Evolutionary conservation across 2,797 vertebrate genomes (phyloP).

Genomic region (Arrhamphus sclerolepis): DNA sequence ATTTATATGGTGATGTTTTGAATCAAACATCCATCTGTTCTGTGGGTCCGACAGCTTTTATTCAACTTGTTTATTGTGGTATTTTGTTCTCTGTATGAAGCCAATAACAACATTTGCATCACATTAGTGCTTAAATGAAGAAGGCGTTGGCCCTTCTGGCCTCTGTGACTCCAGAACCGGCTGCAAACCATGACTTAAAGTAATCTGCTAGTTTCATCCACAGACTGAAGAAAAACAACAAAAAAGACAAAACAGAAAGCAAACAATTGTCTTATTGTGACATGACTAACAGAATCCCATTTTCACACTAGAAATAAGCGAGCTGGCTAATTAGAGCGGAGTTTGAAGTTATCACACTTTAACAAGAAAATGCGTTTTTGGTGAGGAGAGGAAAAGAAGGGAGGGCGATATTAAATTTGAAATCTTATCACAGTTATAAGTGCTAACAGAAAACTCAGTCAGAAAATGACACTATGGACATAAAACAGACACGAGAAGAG

Average conservation of each 20-base stretch:
- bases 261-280: slow-evolving; percentile 10
- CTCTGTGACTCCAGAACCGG: background rate
- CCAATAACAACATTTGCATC: background rate
- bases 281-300: slow-evolving; percentile 26
- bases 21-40: slow-evolving; percentile 23
- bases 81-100: background rate
- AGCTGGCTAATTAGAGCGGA: slow-evolving; percentile 28
- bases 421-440: slow-evolving; percentile 17
- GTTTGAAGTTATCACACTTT: slow-evolving; percentile 19
- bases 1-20: background rate
- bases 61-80: slow-evolving; percentile 1
- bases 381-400: no score
- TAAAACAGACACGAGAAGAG: slow-evolving; percentile 27
- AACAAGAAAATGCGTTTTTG: slow-evolving; percentile 18
- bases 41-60: background rate
- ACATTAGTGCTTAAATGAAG: slow-evolving; percentile 7
- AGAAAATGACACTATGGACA: background rate
- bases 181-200: slow-evolving; percentile 4
- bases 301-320: slow-evolving; percentile 30
- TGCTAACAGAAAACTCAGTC: slow-evolving; percentile 18
- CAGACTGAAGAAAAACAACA: slow-evolving; percentile 15
- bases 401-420: background rate
- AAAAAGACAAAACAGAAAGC: no score
- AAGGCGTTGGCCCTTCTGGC: background rate
- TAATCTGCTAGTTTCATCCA: slow-evolving; percentile 11